These are phyloP conservation scores for Pyrochroa serraticornis DNA, from an alignment of 2,888 invertebrate genomes.

Conservation along the genomic window DNA sequence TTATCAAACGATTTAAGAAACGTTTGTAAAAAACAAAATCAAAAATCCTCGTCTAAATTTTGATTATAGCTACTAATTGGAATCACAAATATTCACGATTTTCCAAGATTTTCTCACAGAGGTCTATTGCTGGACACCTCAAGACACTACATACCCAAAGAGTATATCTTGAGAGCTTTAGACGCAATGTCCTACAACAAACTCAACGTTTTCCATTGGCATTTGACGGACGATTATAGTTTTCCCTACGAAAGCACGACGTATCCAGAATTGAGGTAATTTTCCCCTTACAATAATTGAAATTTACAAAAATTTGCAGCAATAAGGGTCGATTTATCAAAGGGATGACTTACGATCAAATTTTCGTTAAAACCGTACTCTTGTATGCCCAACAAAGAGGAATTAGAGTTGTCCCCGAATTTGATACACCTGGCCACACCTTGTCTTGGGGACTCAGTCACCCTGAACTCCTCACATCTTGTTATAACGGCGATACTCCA, in stretches of 20 bases:
- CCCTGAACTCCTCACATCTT: conserved; percentile 75
- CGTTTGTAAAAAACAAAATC: conserved; percentile 30
- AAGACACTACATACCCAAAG: conserved; percentile 76
- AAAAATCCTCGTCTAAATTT: neutral
- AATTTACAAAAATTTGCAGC: conserved; percentile 55
- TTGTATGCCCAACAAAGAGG: conserved; percentile 78
- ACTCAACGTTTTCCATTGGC: conserved; percentile 92
- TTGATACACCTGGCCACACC: conserved; percentile 79
- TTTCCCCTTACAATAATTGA: neutral
- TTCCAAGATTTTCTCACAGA: conserved; percentile 77
- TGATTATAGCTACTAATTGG: conserved; percentile 68
- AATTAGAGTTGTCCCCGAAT: conserved; percentile 85
- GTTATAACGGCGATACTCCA: conserved; percentile 57
- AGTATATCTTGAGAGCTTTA: conserved; percentile 67
- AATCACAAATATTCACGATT: conserved; percentile 71
- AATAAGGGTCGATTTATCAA: conserved; percentile 69
- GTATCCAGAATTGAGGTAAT: conserved; percentile 76
- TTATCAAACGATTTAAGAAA: conserved; percentile 43
- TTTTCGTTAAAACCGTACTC: conserved; percentile 69
- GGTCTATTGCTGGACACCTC: conserved; percentile 85
- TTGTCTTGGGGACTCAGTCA: conserved; percentile 65
- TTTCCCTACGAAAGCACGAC: conserved; percentile 81
- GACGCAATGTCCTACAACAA: conserved; percentile 90
- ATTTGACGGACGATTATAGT: conserved; percentile 88
- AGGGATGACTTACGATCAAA: conserved; percentile 66